Percentiles rank a stretch among this genome's conserved stretches.
These are phyloP conservation scores for Jacana jacana DNA, from an alignment of 2,113 vertebrate species.

Conservation along the genomic window DNA sequence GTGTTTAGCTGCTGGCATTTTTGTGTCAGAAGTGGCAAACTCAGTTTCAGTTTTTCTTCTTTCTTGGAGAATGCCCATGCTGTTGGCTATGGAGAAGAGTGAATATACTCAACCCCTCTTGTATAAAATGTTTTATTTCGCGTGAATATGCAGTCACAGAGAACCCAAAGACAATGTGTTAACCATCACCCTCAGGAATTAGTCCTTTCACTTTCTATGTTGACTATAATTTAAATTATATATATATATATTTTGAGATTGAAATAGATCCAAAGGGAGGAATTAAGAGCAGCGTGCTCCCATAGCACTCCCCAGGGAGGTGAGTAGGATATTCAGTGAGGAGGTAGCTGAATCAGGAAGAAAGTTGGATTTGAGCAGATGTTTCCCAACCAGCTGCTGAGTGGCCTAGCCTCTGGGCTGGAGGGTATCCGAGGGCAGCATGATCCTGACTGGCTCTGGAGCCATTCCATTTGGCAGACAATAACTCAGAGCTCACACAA, in stretches of 20 bases:
- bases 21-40: background rate
- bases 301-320: background rate
- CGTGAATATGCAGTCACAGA: background rate
- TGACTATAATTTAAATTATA: no score
- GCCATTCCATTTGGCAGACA: conserved; percentile 41
- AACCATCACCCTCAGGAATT: background rate
- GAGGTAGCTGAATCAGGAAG: conserved; percentile 59
- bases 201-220: background rate
- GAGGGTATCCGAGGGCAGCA: conserved; percentile 14
- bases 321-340: background rate
- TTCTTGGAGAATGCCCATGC: background rate
- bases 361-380: conserved; percentile 32
- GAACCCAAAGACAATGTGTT: background rate
- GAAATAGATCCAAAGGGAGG: background rate
- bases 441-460: conserved; percentile 17
- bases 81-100: background rate
- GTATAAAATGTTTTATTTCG: background rate
- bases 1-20: background rate
- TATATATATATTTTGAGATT: no score
- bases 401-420: conserved; percentile 38
- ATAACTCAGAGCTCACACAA: conserved; percentile 29
- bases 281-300: background rate
- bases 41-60: background rate
- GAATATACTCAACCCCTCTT: background rate
- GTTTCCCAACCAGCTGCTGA: conserved; percentile 56